phyloP scores from a whole-genome alignment of 2,113 vertebrate genomes.

The cattle (Bos taurus) region ARS-UCD2.0 NC_037332.1:93231001-93231500 shows the following conservation, averaged over 20 bases:
- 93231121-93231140: neutral
- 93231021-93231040: neutral
- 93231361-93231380: neutral
- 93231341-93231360: accelerated
- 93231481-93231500: neutral
- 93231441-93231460: neutral
- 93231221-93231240: neutral
- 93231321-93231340: neutral
- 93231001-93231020: neutral
- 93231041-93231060: neutral
- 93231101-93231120: neutral
- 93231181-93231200: neutral
- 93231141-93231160: neutral
- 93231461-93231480: neutral
- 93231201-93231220: neutral
- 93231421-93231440: neutral
- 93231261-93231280: neutral
- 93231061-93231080: neutral
- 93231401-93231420: neutral
- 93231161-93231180: neutral
- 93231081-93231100: neutral
- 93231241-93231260: neutral
- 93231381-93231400: neutral
- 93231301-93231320: neutral
- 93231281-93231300: neutral